Evolutionary conservation across 2,888 invertebrate species (phyloP).

Genomic region (Andrena flavipes): DNA sequence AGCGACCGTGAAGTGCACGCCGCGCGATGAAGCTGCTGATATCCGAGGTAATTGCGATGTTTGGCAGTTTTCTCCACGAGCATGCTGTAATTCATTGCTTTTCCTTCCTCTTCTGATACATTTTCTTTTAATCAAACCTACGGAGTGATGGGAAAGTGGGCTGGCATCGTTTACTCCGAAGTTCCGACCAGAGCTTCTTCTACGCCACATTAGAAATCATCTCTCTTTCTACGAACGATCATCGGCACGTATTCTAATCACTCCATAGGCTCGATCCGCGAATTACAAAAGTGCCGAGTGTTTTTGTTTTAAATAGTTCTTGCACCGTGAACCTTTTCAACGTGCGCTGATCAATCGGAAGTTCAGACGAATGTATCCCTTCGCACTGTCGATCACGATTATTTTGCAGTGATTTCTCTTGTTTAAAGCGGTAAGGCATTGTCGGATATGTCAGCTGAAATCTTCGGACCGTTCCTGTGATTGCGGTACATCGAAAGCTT

Average conservation of each 20-base stretch:
- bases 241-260: not conserved
- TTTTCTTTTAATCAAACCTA: no score
- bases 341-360: constrained; percentile 5
- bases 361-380: constrained; percentile 12
- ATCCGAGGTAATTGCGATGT: constrained; percentile 30
- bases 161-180: not conserved
- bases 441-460: constrained; percentile 84
- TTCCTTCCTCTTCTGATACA: not conserved
- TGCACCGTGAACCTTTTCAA: constrained; percentile 1
- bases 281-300: constrained; percentile 14
- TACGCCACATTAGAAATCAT: not conserved
- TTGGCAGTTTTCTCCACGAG: constrained; percentile 43
- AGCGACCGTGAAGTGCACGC: constrained; percentile 37
- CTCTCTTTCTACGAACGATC: not conserved
- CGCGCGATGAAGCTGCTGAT: constrained; percentile 18
- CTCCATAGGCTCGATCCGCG: not conserved
- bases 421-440: constrained; percentile 84
- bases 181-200: no score
- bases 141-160: not conserved
- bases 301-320: not conserved
- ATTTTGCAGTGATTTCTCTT: constrained; percentile 31
- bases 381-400: constrained; percentile 19
- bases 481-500: constrained; percentile 80
- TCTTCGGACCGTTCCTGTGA: constrained; percentile 79
- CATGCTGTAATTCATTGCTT: constrained; percentile 6